These are phyloP conservation scores for Heteronetta atricapilla DNA, from an alignment of 2,113 vertebrate genomes.

Conservation along the genomic window DNA sequence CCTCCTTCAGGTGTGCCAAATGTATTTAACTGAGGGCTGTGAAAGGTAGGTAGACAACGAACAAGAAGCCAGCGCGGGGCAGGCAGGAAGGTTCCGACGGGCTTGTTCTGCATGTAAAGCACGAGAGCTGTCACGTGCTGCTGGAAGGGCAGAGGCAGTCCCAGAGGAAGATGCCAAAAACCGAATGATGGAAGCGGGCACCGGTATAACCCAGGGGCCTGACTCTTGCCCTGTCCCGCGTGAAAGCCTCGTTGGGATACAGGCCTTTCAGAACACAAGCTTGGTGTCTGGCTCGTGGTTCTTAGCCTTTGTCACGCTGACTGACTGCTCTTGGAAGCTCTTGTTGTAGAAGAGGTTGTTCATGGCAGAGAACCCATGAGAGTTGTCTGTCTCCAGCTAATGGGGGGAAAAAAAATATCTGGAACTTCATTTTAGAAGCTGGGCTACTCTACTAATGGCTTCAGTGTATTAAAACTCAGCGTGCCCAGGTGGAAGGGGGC, in stretches of 20 bases:
- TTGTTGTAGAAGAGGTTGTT: not conserved
- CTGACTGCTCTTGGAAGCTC: not conserved
- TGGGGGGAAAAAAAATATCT: not conserved
- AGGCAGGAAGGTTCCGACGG: not conserved
- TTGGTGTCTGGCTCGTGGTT: not conserved
- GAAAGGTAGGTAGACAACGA: not conserved
- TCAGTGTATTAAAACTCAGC: accelerated
- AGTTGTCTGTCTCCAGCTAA: not conserved
- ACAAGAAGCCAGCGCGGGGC: accelerated
- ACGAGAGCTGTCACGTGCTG: not conserved
- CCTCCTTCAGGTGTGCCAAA: not conserved
- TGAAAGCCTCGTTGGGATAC: not conserved
- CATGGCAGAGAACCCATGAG: not conserved
- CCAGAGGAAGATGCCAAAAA: not conserved
- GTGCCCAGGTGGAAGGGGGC: not conserved
- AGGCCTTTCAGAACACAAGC: not conserved
- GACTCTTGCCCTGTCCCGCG: not conserved
- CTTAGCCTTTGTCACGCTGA: not conserved
- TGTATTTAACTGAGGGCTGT: not conserved
- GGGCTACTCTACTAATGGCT: not conserved
- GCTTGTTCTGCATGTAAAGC: not conserved
- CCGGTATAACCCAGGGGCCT: not conserved
- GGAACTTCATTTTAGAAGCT: not conserved
- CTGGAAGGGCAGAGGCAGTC: not conserved
- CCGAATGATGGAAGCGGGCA: accelerated